Evolutionary conservation across 1,140 invertebrate genomes (phyloP).

Genomic region (Tetramorium simillimum): DNA sequence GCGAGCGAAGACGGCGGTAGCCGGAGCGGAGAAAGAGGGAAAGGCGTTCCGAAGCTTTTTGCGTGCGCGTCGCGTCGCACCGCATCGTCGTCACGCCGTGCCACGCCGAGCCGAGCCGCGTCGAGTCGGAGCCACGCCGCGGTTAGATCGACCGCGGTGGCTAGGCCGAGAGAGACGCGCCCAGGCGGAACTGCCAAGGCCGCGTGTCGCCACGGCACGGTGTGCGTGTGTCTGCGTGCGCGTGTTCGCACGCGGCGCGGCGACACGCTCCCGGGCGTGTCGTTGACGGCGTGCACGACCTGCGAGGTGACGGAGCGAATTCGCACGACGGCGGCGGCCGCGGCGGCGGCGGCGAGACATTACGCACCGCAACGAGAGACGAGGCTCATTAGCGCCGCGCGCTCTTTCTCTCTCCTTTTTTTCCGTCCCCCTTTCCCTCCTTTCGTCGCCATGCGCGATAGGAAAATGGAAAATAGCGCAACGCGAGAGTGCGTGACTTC

Average conservation of each 20-base stretch:
- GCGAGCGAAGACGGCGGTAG: conserved; percentile 40
- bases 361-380: conserved; percentile 75
- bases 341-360: conserved; percentile 67
- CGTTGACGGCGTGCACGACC: conserved; percentile 67
- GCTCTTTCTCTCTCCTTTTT: background rate
- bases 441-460: background rate
- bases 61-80: conserved; percentile 37
- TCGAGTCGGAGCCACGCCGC: conserved; percentile 7
- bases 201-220: conserved; percentile 63
- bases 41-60: conserved; percentile 56
- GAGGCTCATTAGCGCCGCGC: conserved; percentile 79
- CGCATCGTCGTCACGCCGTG: conserved; percentile 34
- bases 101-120: conserved; percentile 26
- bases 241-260: conserved; percentile 46
- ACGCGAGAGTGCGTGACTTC: conserved; percentile 6
- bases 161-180: conserved; percentile 57
- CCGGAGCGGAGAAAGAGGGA: conserved; percentile 32
- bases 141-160: conserved; percentile 47
- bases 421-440: too few relatives aligned
- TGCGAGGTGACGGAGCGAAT: conserved; percentile 56
- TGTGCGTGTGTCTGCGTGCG: conserved; percentile 9
- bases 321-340: conserved; percentile 10
- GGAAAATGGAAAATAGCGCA: conserved; percentile 4
- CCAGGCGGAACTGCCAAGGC: conserved; percentile 76
- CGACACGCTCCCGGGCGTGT: conserved; percentile 66